Base-by-base conservation (phyloP, 2,113 vertebrate genomes). In the Sprattus sprattus region DNA sequence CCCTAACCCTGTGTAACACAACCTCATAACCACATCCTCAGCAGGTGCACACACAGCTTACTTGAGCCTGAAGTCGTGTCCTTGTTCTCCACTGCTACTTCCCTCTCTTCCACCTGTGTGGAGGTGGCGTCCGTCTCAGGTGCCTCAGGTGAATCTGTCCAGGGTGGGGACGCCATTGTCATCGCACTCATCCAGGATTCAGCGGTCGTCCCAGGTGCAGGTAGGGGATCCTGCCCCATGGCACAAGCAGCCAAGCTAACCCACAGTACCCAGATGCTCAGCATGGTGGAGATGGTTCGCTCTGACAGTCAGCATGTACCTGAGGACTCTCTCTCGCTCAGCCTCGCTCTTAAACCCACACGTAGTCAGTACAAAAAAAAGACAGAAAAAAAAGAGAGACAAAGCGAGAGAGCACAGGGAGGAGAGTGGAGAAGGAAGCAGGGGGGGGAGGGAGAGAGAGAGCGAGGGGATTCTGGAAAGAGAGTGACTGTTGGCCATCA, bases 291-390 rank as follows among this genome's bases (percentile, higher is more conserved):
- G 71, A 83, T 83, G 54, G 45, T 87, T 64, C 50, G 47, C 64
- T 57, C 45, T 84, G 13, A 57, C 88, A 46, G 25, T 88, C 57
- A 45, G 64, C 18, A 45, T 18, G 52, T 44, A 88, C 88, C 89
- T 90, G 89, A 64, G 57, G 57, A 39, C 78, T 88, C 25, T 64
- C 81, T 49, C 85, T 86, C 44, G 2, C 25, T n/a, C 18, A 60
- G 80, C 85, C 50, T 64, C 75, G 47, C 88, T 88, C 82, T 88
- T 89, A 88, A 89, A 90, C 81, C 85, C 83, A 6, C 83, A 64
- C 83, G 9, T 45, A 81, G 82, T 85, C 83, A 83, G 54, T 46
- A 49, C 81, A 88, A 11, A 52, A 80, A 47, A 32, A 75, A 57
- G 57, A 39, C 39, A 22, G 39, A 81, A 75, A 86, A 86, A 78